phyloP scores from a whole-genome alignment of 2,797 vertebrate species.

The Rousettus madagascariensis region DNA sequence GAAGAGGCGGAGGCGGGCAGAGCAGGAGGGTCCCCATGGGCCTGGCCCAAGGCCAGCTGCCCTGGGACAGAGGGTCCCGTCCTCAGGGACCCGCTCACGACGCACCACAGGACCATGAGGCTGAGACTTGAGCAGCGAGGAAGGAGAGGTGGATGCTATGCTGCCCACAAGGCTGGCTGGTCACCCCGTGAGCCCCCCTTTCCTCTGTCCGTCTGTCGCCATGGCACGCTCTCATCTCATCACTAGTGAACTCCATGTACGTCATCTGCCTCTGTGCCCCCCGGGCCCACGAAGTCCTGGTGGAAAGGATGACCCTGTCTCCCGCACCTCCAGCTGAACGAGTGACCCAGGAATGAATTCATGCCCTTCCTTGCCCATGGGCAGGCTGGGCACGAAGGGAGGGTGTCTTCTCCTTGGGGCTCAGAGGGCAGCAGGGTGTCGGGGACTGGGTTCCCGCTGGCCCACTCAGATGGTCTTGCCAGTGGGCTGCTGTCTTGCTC shows the following conservation, averaged over 20 bases:
- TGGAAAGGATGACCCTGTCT: not conserved
- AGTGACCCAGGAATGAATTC: no score
- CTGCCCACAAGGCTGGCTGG: not conserved
- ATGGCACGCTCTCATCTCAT: not conserved
- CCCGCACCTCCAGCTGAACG: not conserved
- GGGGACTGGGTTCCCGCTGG: no score
- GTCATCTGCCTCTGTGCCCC: not conserved
- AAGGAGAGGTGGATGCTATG: not conserved
- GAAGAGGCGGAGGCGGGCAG: no score
- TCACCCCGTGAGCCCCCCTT: not conserved
- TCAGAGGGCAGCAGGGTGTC: no score
- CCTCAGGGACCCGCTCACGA: no score
- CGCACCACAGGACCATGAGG: not conserved
- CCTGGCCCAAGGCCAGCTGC: no score
- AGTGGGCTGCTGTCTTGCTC: not conserved
- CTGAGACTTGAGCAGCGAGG: no score
- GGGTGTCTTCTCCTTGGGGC: not conserved
- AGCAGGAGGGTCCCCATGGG: no score
- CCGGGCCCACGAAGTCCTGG: not conserved
- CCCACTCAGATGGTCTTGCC: not conserved
- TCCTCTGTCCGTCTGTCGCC: not conserved
- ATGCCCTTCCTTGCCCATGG: not conserved
- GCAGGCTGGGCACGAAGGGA: not conserved
- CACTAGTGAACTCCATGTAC: fast-evolving
- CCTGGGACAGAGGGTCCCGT: not conserved